These are phyloP conservation scores for Turdus rufiventris DNA, from an alignment of 2,113 vertebrate species.

Conservation along the genomic window DNA sequence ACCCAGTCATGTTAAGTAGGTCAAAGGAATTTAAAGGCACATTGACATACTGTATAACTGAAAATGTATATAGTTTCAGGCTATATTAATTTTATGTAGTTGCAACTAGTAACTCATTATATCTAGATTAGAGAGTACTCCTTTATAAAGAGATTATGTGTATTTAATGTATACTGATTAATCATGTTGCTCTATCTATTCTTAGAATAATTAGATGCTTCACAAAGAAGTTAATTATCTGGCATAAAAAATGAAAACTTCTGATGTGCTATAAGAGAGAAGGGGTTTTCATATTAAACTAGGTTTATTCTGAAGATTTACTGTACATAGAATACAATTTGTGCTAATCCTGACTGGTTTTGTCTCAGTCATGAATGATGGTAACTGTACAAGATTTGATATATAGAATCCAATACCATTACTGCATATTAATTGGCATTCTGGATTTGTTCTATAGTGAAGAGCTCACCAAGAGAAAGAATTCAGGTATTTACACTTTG, in stretches of 20 bases:
- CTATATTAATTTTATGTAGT: not conserved
- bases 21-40: not conserved
- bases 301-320: not conserved
- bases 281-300: not conserved
- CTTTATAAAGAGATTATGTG: not conserved
- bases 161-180: not conserved
- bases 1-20: not conserved
- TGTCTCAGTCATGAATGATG: not conserved
- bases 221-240: not conserved
- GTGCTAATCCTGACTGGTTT: not conserved
- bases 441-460: not conserved
- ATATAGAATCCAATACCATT: not conserved
- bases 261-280: not conserved
- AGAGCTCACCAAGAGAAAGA: not conserved
- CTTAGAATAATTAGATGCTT: not conserved
- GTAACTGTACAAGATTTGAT: not conserved
- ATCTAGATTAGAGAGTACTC: not conserved
- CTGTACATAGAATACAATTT: not conserved
- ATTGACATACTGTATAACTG: not conserved
- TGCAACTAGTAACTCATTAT: not conserved
- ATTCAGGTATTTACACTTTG: not conserved
- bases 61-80: not conserved
- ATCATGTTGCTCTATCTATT: not conserved
- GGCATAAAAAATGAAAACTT: not conserved
- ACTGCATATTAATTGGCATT: not conserved